Percentiles rank a stretch among this genome's conserved stretches.
phyloP scores from a whole-genome alignment of 2,113 vertebrate species.

The Dicaeum eximium region DNA sequence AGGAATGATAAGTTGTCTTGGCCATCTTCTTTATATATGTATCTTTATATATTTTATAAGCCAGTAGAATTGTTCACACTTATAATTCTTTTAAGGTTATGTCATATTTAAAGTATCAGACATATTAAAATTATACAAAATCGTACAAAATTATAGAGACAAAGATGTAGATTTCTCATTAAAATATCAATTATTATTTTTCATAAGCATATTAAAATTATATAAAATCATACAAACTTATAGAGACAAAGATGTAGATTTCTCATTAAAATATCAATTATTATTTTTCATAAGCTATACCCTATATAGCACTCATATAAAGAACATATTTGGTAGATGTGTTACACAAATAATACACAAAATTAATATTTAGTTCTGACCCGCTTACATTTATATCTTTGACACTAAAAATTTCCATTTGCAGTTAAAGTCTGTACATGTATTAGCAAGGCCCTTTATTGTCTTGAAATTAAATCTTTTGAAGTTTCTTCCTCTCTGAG shows the following conservation, averaged over 20 bases:
- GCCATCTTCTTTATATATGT: background rate
- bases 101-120: background rate
- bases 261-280: background rate
- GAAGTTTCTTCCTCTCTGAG: slow-evolving; percentile 74
- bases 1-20: background rate
- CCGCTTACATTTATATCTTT: background rate
- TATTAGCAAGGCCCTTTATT: slow-evolving; percentile 66
- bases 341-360: background rate
- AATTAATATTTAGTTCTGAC: background rate
- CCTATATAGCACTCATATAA: background rate
- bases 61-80: background rate
- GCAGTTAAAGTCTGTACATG: slow-evolving; percentile 35
- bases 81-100: background rate
- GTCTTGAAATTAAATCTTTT: slow-evolving; percentile 76
- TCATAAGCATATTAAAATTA: too few species aligned
- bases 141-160: background rate
- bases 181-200: background rate
- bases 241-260: background rate
- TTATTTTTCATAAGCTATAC: background rate
- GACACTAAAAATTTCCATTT: slow-evolving; percentile 34
- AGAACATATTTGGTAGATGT: background rate
- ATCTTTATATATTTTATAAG: background rate
- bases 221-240: background rate
- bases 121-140: background rate
- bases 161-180: background rate